Evolutionary conservation across 2,113 vertebrate species (phyloP), one percentile per base, ranked within the genome.

Genomic region (Sceloporus undulatus): DNA sequence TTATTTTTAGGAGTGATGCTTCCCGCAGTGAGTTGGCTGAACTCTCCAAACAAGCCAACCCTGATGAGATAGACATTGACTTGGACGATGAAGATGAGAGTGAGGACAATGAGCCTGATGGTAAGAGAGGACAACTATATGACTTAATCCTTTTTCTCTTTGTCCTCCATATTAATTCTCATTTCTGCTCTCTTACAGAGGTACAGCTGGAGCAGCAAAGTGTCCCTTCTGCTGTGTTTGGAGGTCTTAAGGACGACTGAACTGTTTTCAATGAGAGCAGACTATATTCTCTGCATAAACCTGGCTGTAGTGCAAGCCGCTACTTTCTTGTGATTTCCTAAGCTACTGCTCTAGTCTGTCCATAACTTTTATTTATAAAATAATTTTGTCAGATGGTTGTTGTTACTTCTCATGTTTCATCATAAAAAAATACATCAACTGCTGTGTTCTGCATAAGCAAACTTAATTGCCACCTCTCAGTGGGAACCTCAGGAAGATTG

Each of bases 171-270:
- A 88, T 70, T 0, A 0, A 9, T 40, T 13, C 66, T 2, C 29
- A 11, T 9, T 14, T 5, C 4, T 18, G 16, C 4, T 14, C 18
- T 84, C 87, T 25, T 71, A 5, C 91, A 99, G 98, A 98, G 94
- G 98, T 99, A 62, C 98, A 97, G 34, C 95, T 99, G 85, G 98
- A 99, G 92, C 98, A 99, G 96, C 98, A 98, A 93, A 97, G 95
- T 0, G 96, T 99, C 71, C 98, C 98, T 0, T 96, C 98, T 0
- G 98, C 98, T 0, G 98, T 99, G 75, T 99, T 98, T 0, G 98
- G 98, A 80, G 98, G 98, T 8, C 98, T 99, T 59, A 98, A 98
- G 90, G 98, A 98, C 2, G 98, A 98, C 87, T 59, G 85, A 87
- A 87, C 7, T 74, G 66, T 5, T 73, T 74, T 74, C 34, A 42